A percentile compares a stretch with the other conserved stretches of the same genome.
phyloP scores from a whole-genome alignment of 2,113 vertebrate species.

The Mastomys natalensis region DNA sequence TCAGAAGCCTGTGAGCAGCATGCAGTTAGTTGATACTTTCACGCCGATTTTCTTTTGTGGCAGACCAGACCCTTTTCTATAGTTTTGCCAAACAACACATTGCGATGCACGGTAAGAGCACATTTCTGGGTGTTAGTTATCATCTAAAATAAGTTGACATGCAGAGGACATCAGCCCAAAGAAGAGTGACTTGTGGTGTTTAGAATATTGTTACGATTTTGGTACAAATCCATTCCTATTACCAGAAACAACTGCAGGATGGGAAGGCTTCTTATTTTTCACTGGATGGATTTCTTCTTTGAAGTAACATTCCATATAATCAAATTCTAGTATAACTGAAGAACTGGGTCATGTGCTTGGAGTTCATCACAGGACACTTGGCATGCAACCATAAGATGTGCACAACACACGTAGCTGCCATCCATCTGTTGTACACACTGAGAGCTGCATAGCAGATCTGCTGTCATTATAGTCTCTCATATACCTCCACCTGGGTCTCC shows the following conservation, averaged over 20 bases:
- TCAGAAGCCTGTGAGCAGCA: constrained; percentile 61
- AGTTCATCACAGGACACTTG: constrained; percentile 1
- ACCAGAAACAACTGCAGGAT: neutral
- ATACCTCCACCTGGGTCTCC: neutral
- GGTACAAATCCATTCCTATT: constrained; percentile 56
- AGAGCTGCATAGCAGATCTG: neutral
- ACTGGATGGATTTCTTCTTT: constrained; percentile 33
- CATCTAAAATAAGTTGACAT: constrained; percentile 43
- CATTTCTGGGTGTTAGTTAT: constrained; percentile 69
- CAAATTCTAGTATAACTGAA: constrained; percentile 46
- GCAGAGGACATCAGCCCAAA: constrained; percentile 49
- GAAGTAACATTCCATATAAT: constrained; percentile 18
- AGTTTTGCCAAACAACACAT: constrained; percentile 78
- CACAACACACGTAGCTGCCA: neutral
- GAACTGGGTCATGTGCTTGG: constrained; percentile 52
- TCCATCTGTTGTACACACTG: neutral
- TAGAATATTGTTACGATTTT: constrained; percentile 48
- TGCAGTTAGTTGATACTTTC: constrained; percentile 40
- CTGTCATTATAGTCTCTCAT: neutral
- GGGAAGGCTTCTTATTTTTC: constrained; percentile 44
- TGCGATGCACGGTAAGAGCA: constrained; percentile 72
- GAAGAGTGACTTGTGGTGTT: constrained; percentile 13
- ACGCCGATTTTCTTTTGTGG: constrained; percentile 27
- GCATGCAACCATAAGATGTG: neutral
- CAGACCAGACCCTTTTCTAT: constrained; percentile 59